phyloP scores from a whole-genome alignment of 2,888 invertebrate species.

The Polymixis flavicincta region DNA sequence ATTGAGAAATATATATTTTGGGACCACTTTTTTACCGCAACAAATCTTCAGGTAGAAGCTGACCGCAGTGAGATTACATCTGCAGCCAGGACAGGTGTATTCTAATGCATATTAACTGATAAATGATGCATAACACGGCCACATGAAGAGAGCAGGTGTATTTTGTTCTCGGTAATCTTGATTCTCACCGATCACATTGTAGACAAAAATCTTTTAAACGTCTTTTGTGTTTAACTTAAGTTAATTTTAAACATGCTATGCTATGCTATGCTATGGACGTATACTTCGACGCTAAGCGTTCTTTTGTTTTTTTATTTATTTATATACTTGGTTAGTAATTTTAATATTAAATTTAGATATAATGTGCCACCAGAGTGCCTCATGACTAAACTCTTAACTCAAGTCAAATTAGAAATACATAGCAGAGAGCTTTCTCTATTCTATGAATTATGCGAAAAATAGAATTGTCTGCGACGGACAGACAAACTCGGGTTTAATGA shows the following conservation, averaged over 20 bases:
- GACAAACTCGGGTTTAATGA: neutral
- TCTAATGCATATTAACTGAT: slow-evolving; percentile 18
- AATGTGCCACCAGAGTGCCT: neutral
- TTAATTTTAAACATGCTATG: too few species aligned
- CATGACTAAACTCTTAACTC: neutral
- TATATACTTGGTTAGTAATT: too few species aligned
- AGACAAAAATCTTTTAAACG: neutral
- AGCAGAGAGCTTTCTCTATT: neutral
- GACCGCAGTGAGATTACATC: slow-evolving; percentile 48
- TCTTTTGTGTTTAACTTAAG: neutral
- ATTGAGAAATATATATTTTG: slow-evolving; percentile 25
- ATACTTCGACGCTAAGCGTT: too few species aligned
- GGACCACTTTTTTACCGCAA: slow-evolving; percentile 14
- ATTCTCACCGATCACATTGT: neutral
- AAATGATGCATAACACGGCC: slow-evolving; percentile 21
- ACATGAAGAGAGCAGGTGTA: slow-evolving; percentile 20
- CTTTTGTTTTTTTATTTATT: too few species aligned
- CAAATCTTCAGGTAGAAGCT: slow-evolving; percentile 42
- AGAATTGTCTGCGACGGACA: too few species aligned
- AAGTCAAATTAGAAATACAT: neutral
- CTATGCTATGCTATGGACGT: too few species aligned
- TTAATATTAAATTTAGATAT: neutral
- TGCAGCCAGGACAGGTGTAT: slow-evolving; percentile 46
- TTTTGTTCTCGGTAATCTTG: slow-evolving; percentile 25
- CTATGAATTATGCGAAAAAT: too few species aligned